Evolutionary conservation across 37 sponge, comb jelly and placozoan species (phyloP), one percentile per base, ranked within the genome.

Genomic region (Hexactinellida sp.): DNA sequence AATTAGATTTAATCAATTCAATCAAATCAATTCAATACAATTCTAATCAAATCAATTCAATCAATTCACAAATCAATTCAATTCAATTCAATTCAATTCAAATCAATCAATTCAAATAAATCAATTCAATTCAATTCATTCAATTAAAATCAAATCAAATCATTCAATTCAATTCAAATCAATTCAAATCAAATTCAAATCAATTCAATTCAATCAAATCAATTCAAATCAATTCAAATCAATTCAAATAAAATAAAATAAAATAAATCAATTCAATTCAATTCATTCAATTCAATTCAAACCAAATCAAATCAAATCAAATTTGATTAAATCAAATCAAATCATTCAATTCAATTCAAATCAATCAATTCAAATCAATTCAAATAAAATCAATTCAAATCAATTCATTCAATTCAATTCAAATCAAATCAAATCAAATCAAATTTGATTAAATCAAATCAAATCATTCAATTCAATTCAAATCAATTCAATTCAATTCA

Each of bases 61-160:
- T 32, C 32, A 23, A 63, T 63, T 63, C 76, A 63, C 34, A 63
- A 63, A 21, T 63, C 76, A 63, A 63, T 21, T 28, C 25, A 63
- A 63, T n/a, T 63, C 76, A 63, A 63, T 32, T 63, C 76, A 63
- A 28, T 28, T 63, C 76, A 63, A 63, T 32, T 63, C 76, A 63
- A 63, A 25, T 63, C 76, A 63, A 41, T 41, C 47, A 41, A 41
- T 41, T 41, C 47, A 41, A 41, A 41, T 41, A 5, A 41, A 5
- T 41, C 47, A 41, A 41, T n/a, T 63, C 76, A 63, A 63, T 7
- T 63, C 76, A 63, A 28, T 63, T 63, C 76, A 63, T 63, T 63
- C 76, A 63, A 63, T 32, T 63, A 10, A 32, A 63, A 25, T 63
- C 32, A 63, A 32, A 28, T 63, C 47, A 41, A 41, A 16, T 41